Conservation (phyloP, 1,140 invertebrate species). For the Aradophagus sp. region DNA sequence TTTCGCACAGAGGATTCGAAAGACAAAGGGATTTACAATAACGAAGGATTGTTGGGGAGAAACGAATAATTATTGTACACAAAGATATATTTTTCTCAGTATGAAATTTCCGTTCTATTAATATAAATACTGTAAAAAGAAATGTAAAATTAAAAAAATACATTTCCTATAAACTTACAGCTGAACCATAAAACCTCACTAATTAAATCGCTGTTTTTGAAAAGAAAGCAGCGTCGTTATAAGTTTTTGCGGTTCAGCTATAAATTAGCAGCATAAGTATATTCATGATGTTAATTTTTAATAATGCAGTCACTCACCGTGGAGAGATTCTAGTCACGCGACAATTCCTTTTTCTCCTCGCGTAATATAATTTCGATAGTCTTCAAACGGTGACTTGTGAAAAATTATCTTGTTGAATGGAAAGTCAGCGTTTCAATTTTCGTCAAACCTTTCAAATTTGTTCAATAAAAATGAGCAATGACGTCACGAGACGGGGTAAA, state of each 20-base stretch:
- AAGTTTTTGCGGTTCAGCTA: no score
- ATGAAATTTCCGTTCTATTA: no score
- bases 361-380: conserved; percentile 31
- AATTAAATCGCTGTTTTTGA: no score
- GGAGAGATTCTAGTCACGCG: conserved; percentile 57
- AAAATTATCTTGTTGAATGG: conserved; percentile 45
- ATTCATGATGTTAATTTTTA: no score
- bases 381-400: conserved; percentile 41
- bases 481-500: conserved; percentile 17
- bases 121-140: no score
- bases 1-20: conserved; percentile 29
- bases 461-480: conserved; percentile 43
- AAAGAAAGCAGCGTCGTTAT: no score
- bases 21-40: conserved; percentile 39
- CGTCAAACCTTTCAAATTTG: conserved; percentile 42
- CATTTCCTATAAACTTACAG: no score
- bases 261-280: no score
- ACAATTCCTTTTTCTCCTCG: conserved; percentile 53
- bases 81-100: conserved; percentile 55
- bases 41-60: conserved; percentile 9
- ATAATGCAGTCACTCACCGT: conserved; percentile 50
- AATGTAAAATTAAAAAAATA: no score
- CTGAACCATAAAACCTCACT: no score
- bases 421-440: conserved; percentile 17
- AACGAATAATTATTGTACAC: conserved; percentile 45